Base-by-base conservation (phyloP, 1,140 invertebrate species). In the Oncopodura yosiiana region DNA sequence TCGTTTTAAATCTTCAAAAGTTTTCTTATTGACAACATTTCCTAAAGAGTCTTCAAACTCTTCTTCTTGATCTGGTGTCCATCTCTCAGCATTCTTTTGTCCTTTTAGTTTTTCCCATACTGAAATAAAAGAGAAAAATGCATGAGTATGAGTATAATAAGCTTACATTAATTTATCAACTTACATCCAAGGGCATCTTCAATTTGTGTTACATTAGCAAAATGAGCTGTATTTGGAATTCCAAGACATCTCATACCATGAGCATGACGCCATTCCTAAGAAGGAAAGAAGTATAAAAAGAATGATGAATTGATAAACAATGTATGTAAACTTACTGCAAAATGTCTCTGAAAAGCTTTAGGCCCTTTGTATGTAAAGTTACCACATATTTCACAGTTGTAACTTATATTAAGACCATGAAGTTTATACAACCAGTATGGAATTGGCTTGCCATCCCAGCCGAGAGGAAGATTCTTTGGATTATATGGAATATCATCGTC, bases 391-490 rank as follows among this genome's bases (percentile, higher is more conserved):
- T 99, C 96, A 72, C 96, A 99, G 56, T 88, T 94, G 69, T 98
- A 99, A 69, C 89, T 95, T 42, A 99, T 95, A 71, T 99, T 99
- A 1, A 99, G 75, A 1, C 96, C 96, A 71, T 99, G 96, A 5
- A 99, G 73, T 75, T 99, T 99, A 71, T 99, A 99, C 24, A 99
- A 72, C 95, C 96, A 99, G 71, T 99, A 99, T 0, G 96, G 96
- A 67, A 97, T 97, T 0, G 94, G 94, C 76, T 99, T 99, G 42
- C 95, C 96, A 75, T 99, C 96, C 95, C 95, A 99, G 5, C 95
- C 96, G 0, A 99, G 77, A 2, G 96, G 96, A 29, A 99, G 71
- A 75, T 99, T 99, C 74, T 99, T 99, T 0, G 96, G 96, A 76
- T 99, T 99, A 70, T 99, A 99, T 0, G 94, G 93, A 37, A 97